These are phyloP conservation scores for Matsumurasca onukii DNA, from an alignment of 1,140 invertebrate species.

Conservation along the genomic window DNA sequence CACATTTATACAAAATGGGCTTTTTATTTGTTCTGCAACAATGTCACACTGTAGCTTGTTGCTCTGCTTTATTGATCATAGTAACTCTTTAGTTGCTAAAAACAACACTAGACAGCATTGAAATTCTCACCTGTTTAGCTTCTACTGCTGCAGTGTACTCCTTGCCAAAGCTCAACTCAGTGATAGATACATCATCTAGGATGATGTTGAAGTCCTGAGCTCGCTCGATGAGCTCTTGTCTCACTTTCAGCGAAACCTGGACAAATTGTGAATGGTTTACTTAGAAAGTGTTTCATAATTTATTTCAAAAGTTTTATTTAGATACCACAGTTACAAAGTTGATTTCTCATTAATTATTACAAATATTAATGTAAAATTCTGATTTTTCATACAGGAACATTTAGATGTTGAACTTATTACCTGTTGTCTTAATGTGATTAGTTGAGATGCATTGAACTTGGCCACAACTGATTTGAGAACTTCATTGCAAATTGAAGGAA, in stretches of 20 bases:
- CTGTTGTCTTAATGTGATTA: conserved; percentile 98
- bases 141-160: conserved; percentile 99
- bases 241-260: conserved; percentile 85
- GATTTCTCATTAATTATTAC: not conserved
- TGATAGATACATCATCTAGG: conserved; percentile 99
- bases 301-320: not conserved
- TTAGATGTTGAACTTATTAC: too few relatives aligned
- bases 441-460: conserved; percentile 99
- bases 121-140: conserved; percentile 88
- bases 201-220: conserved; percentile 99
- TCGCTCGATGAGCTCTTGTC: conserved; percentile 91
- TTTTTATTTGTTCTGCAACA: too few relatives aligned
- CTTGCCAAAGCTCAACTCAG: conserved; percentile 97
- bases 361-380: not conserved
- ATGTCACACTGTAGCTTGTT: too few relatives aligned
- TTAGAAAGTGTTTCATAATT: not conserved
- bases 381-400: too few relatives aligned
- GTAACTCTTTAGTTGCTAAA: too few relatives aligned
- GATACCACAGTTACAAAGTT: not conserved
- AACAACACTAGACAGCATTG: too few relatives aligned
- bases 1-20: too few relatives aligned
- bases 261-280: conserved; percentile 23
- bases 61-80: too few relatives aligned
- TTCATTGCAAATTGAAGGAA: conserved; percentile 99
- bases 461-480: conserved; percentile 99